A percentile compares a stretch with the other conserved stretches of the same genome.
These are phyloP conservation scores for Umimayanthus kanabou DNA, from an alignment of 92 coral and sea anemone species.

Conservation along the genomic window DNA sequence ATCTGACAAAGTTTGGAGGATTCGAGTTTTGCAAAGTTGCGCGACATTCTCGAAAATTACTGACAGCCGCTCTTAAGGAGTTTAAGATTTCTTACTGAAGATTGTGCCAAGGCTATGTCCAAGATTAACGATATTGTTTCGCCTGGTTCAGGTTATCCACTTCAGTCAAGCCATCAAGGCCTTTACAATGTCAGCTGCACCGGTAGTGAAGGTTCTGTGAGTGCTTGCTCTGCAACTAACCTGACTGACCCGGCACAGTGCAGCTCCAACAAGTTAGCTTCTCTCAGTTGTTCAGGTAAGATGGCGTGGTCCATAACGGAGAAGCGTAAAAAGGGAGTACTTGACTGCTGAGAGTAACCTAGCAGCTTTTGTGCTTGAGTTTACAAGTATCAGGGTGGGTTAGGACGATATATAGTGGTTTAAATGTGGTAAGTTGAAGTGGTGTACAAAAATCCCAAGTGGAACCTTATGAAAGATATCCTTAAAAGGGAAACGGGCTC, in stretches of 20 bases:
- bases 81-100: background rate
- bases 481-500: too few species aligned
- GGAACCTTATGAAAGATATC: too few species aligned
- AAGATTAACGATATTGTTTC: background rate
- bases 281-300: conserved; percentile 67
- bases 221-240: conserved; percentile 44
- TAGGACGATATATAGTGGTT: background rate
- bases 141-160: conserved; percentile 12
- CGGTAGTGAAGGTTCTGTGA: conserved; percentile 66
- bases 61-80: too few species aligned
- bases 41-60: too few species aligned
- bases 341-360: background rate
- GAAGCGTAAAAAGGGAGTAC: background rate
- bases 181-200: conserved; percentile 54
- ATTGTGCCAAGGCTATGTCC: background rate
- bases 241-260: conserved; percentile 52
- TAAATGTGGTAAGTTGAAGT: too few species aligned
- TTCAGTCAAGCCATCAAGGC: conserved; percentile 8
- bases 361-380: background rate
- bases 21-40: too few species aligned
- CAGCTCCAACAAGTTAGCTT: conserved; percentile 49
- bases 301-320: background rate
- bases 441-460: too few species aligned
- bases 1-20: too few species aligned
- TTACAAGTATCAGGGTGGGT: background rate